Base-by-base conservation (phyloP, 2,888 invertebrate species). In the Nematopogon swammerdamellus region DNA sequence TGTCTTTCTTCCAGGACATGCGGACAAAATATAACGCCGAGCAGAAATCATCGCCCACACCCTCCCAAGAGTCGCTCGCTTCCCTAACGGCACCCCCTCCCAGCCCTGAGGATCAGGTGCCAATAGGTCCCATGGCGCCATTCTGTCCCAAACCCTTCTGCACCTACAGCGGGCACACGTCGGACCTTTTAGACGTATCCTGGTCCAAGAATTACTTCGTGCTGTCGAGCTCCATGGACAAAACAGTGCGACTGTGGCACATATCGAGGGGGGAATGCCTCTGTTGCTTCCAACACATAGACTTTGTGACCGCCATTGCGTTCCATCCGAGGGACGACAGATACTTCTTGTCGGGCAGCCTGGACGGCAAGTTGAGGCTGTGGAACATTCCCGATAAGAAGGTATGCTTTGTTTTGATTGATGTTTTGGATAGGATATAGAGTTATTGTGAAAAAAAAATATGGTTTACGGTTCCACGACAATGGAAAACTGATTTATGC, bases 331-430 rank as follows among this genome's bases (percentile, higher is more conserved):
- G 91, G 50, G 92, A 92, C 60, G 92, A 92, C 66, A 74, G 92
- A 19, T 88, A 97, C 70, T 99, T 99, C 72, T 79, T 99, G 30
- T 97, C 97, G 52, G 99, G 99, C 16, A 97, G 97, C 18, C 76
- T 99, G 46, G 99, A 99, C 70, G 98, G 99, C 1, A 99, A 98
- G 73, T 80, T 99, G 47, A 82, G 99, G n/a, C 77, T 99, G 6
- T 99, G 99, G 99, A 97, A 98, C 72, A 99, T 99, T 64, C 97
- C 98, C 0, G 98, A 99, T 67, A 99, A 99, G 68, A 97, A 97
- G 74, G 85, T 84, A 54, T 48, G 17, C 4, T 17, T 6, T 43
- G 14, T 43, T 43, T 43, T 43, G n/a, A n/a, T n/a, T n/a, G n/a
- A n/a, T n/a, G n/a, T n/a, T n/a, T n/a, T n/a, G n/a, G n/a, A n/a